Percentiles rank a stretch among this genome's conserved stretches.
Evolutionary conservation across 2,888 invertebrate species (phyloP).

Genomic region (Ischnura elegans): DNA sequence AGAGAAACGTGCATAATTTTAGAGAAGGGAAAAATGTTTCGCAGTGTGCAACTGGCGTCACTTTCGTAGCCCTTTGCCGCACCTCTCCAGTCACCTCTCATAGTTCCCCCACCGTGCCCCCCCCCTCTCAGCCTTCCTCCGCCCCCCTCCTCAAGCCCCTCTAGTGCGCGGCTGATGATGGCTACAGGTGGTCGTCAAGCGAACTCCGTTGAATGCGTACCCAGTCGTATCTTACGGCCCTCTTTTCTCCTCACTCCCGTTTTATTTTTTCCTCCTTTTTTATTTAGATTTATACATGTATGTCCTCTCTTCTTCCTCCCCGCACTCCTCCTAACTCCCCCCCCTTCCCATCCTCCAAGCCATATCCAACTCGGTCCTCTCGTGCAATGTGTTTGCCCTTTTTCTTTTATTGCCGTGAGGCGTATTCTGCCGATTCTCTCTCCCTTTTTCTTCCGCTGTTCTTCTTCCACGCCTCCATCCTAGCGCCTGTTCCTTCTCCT

Average conservation of each 20-base stretch:
- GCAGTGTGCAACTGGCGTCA: too few species aligned
- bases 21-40: too few species aligned
- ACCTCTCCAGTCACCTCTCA: neutral
- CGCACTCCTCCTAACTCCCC: neutral
- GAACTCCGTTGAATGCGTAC: constrained; percentile 50
- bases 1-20: too few species aligned
- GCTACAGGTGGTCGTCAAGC: constrained; percentile 65
- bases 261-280: too few species aligned
- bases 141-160: neutral
- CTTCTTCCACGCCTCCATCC: neutral
- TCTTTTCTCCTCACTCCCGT: neutral
- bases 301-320: neutral
- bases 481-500: neutral
- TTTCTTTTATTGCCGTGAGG: constrained; percentile 27
- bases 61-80: neutral
- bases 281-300: too few species aligned
- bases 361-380: neutral
- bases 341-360: neutral
- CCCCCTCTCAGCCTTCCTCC: neutral
- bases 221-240: constrained; percentile 58
- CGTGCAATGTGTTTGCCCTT: neutral
- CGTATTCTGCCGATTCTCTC: neutral
- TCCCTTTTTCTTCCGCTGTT: neutral
- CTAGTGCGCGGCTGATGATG: constrained; percentile 58
- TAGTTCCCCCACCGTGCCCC: neutral